phyloP scores from a whole-genome alignment of 2,888 invertebrate species.

The Nebria brevicollis region DNA sequence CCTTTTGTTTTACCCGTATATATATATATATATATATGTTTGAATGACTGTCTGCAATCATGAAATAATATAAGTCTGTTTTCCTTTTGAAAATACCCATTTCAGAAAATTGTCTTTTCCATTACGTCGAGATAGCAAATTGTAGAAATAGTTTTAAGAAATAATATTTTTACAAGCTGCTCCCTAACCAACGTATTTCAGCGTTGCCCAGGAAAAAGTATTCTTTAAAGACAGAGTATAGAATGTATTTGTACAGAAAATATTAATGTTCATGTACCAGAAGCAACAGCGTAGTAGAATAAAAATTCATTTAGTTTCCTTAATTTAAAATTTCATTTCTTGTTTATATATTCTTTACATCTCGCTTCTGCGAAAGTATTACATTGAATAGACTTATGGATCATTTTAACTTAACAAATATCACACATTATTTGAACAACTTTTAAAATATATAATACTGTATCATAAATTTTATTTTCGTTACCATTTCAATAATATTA shows the following conservation, averaged over 20 bases:
- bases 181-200: not conserved
- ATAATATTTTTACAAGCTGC: slow-evolving; percentile 10
- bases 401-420: not conserved
- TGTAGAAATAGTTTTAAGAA: slow-evolving; percentile 14
- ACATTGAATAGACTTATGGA: too few relatives aligned
- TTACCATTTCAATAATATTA: slow-evolving; percentile 30
- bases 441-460: not conserved
- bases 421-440: not conserved
- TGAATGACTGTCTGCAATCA: not conserved
- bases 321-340: not conserved
- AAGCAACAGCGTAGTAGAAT: not conserved
- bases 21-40: not conserved
- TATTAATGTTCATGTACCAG: not conserved
- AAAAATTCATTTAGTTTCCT: not conserved
- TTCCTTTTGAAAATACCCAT: slow-evolving; percentile 5
- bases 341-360: not conserved
- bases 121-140: not conserved
- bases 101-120: slow-evolving; percentile 16
- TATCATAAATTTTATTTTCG: not conserved
- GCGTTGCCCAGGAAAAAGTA: not conserved
- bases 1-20: slow-evolving; percentile 7
- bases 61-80: slow-evolving; percentile 19
- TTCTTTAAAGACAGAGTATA: not conserved
- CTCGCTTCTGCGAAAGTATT: too few relatives aligned
- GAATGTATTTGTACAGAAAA: slow-evolving; percentile 4